Conservation (phyloP, 64 coral and sea anemone species). For the Porites australiensis region DNA sequence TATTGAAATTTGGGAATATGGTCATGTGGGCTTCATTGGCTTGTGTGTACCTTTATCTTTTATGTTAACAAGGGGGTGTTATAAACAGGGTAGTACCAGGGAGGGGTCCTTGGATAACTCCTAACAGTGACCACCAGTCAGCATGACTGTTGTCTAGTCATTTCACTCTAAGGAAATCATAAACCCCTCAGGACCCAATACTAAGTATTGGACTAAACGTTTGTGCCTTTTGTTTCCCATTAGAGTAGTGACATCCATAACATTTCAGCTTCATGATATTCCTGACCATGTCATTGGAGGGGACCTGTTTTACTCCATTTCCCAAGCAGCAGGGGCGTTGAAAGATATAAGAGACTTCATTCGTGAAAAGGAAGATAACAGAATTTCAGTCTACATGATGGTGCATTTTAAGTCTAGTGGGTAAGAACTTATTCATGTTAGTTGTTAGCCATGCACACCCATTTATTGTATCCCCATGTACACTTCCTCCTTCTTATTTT, state of each 20-base stretch:
- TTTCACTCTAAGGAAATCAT: too few relatives aligned
- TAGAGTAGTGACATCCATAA: slow-evolving; percentile 79
- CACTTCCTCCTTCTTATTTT: too few relatives aligned
- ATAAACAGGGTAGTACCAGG: too few relatives aligned
- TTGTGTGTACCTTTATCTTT: too few relatives aligned
- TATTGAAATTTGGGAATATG: too few relatives aligned
- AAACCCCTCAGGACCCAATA: too few relatives aligned
- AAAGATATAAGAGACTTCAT: slow-evolving; percentile 55
- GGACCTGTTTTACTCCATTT: slow-evolving; percentile 61
- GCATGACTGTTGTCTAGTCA: too few relatives aligned
- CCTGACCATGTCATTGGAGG: slow-evolving; percentile 68
- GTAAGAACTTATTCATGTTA: slow-evolving; percentile 22
- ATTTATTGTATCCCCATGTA: too few relatives aligned
- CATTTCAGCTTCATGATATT: slow-evolving; percentile 69
- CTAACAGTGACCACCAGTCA: too few relatives aligned
- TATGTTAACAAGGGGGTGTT: too few relatives aligned
- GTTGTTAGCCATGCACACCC: neutral
- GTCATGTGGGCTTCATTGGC: too few relatives aligned
- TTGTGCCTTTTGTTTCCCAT: neutral
- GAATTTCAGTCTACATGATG: slow-evolving; percentile 77
- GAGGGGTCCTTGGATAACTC: too few relatives aligned
- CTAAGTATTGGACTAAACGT: neutral
- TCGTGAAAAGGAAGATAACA: slow-evolving; percentile 50
- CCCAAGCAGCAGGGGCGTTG: slow-evolving; percentile 46
- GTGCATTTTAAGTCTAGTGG: slow-evolving; percentile 45